A percentile compares a stretch with the other conserved stretches of the same genome.
Conservation (phyloP, 1,140 invertebrate genomes). For the Neuroterus valhalla region DNA sequence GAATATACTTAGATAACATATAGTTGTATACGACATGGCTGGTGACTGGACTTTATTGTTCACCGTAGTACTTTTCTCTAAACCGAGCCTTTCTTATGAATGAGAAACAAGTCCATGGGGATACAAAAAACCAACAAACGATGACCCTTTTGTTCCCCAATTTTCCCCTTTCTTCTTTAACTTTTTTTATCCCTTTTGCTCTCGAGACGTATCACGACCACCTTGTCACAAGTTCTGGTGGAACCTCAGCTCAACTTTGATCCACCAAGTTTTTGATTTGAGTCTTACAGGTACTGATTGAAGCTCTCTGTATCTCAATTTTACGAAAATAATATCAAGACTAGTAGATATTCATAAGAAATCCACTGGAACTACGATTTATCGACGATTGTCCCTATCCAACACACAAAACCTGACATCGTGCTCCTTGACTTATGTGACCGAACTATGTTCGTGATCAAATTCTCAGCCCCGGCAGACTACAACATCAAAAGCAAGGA, state of each 20-base stretch:
- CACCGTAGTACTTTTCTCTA: slow-evolving; percentile 10
- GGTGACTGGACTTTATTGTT: not conserved
- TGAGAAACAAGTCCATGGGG: slow-evolving; percentile 7
- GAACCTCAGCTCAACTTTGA: not conserved
- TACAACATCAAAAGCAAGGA: too few relatives aligned
- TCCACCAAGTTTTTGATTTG: not conserved
- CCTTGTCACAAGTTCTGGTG: slow-evolving; percentile 1
- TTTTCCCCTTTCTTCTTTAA: not conserved
- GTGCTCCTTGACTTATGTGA: too few relatives aligned
- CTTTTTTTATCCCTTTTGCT: not conserved
- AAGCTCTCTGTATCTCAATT: not conserved
- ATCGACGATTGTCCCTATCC: too few relatives aligned
- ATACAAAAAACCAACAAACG: slow-evolving; percentile 11
- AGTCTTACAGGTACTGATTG: not conserved
- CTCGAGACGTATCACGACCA: not conserved
- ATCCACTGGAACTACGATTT: too few relatives aligned
- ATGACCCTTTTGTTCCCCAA: slow-evolving; percentile 18
- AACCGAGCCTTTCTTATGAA: slow-evolving; percentile 15
- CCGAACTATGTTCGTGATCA: too few relatives aligned
- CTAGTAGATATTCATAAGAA: too few relatives aligned
- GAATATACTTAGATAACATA: too few relatives aligned
- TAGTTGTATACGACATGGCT: too few relatives aligned
- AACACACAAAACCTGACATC: too few relatives aligned
- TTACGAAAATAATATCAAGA: not conserved
- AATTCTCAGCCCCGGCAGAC: too few relatives aligned